These are phyloP conservation scores for Rhabditoides inermis DNA, from an alignment of 2,888 invertebrate species.

Conservation along the genomic window DNA sequence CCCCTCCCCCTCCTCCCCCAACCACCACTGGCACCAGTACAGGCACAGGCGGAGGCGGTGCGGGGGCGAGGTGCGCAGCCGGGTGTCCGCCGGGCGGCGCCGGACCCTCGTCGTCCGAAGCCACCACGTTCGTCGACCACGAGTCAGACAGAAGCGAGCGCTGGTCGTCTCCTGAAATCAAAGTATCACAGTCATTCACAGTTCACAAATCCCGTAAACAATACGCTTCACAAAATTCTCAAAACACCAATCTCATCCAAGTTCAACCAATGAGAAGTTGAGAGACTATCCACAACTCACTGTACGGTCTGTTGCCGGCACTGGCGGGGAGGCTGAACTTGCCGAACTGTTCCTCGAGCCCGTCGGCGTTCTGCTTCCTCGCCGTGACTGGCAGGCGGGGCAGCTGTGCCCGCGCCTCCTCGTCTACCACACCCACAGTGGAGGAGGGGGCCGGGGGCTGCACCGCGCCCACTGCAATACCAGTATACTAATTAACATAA, in stretches of 20 bases:
- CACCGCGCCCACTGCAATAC: neutral
- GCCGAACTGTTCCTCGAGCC: slow-evolving; percentile 95
- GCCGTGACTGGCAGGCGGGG: slow-evolving; percentile 55
- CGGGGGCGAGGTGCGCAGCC: slow-evolving; percentile 2
- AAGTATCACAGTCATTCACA: neutral
- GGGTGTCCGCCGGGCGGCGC: slow-evolving; percentile 6
- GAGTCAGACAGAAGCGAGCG: slow-evolving; percentile 93
- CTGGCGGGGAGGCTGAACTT: slow-evolving; percentile 83
- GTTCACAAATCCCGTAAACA: neutral
- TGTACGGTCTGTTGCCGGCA: slow-evolving; percentile 5
- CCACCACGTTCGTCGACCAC: slow-evolving; percentile 95
- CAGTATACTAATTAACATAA: neutral
- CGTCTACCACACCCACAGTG: slow-evolving; percentile 16
- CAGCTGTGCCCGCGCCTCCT: slow-evolving; percentile 8
- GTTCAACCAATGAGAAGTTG: neutral
- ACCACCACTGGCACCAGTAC: neutral
- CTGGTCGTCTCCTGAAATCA: slow-evolving; percentile 75
- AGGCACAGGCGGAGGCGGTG: slow-evolving; percentile 4
- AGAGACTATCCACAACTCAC: slow-evolving; percentile 1
- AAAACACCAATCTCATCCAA: neutral
- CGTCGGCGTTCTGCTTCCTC: slow-evolving; percentile 72
- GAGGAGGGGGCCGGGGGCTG: slow-evolving; percentile 13
- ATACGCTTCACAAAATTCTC: no score
- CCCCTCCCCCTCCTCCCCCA: slow-evolving; percentile 3
- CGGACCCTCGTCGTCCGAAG: slow-evolving; percentile 77